Percentiles rank a stretch among this genome's conserved stretches.
These are phyloP conservation scores for Cyanoderma ruficeps DNA, from an alignment of 2,113 vertebrate genomes.

Conservation along the genomic window DNA sequence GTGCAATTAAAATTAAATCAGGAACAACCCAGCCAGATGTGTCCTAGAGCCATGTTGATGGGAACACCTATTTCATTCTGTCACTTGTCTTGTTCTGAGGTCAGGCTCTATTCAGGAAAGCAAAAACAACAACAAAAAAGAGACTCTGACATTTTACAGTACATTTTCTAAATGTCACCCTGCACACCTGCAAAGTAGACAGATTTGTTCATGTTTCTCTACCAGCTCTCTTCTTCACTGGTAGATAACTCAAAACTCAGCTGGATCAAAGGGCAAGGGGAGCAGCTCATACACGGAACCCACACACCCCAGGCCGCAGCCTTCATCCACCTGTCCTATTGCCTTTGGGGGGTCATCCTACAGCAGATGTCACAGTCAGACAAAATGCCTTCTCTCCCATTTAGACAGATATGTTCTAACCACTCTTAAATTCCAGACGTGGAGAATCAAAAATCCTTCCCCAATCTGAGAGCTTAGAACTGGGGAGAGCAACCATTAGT, in stretches of 20 bases:
- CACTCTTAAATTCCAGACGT: neutral
- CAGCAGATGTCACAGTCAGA: neutral
- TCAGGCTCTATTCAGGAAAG: neutral
- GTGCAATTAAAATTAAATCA: slow-evolving; percentile 23
- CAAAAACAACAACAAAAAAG: neutral
- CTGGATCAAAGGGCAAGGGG: neutral
- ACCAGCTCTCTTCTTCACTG: neutral
- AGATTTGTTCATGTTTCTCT: neutral
- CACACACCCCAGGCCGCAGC: neutral
- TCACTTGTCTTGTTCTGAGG: neutral
- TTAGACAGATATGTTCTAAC: neutral
- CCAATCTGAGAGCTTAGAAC: neutral
- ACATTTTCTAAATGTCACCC: neutral
- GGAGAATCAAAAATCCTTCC: neutral
- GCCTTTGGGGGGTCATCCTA: neutral
- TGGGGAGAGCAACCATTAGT: neutral
- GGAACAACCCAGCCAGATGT: neutral
- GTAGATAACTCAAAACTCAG: neutral
- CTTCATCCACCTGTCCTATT: neutral
- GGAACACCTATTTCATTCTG: neutral
- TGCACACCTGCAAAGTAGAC: neutral
- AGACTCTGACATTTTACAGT: neutral
- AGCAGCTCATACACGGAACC: neutral
- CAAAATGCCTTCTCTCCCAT: neutral
- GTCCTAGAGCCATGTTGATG: neutral